Base-by-base conservation (phyloP, 2,113 vertebrate species). In the Gymnocephalus cernua region DNA sequence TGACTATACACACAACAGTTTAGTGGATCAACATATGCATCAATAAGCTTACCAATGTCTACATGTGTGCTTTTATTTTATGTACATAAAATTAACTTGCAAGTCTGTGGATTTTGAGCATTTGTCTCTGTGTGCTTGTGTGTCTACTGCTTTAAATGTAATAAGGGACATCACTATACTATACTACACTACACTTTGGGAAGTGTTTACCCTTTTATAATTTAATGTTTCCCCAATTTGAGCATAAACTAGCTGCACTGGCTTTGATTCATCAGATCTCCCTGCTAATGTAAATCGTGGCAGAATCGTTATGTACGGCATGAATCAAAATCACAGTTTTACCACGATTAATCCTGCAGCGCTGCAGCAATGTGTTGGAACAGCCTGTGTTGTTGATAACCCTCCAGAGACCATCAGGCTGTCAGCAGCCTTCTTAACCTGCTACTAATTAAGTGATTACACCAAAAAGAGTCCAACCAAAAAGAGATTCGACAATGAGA, bases 11-110 rank as follows among this genome's bases (percentile, higher is more conserved):
- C 63, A 54, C 65, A 79, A 51, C 54, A 32, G 25, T 74, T 65
- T 74, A 77, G 47, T 67, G 58, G 80, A 81, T 81, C 35, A 75
- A 29, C 47, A 51, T 32, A 47, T 79, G 77, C 81, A 48, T 68
- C 14, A 0, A 23, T 38, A 38, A 29, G 54, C 21, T 77, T 41
- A 38, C 44, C 8, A 58, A 38, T 27, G 19, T 72, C 38, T 56
- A 11, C 16, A 53, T 61, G 16, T 48, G 9, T 64, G 35, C 62
- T 41, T 47, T 41, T 32, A 13, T 51, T 32, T 59, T 35, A 23
- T 47, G 35, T n/a, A 50, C 54, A 58, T 63, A 51, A 32, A 41
- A 67, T 65, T 23, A 81, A 79, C 56, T 51, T 67, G 35, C 16
- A 78, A 72, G 69, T 63, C 69, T 59, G 51, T 29, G 74, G 64